phyloP scores from a whole-genome alignment of 2,888 invertebrate species.

The Oxytorus armatus region DNA sequence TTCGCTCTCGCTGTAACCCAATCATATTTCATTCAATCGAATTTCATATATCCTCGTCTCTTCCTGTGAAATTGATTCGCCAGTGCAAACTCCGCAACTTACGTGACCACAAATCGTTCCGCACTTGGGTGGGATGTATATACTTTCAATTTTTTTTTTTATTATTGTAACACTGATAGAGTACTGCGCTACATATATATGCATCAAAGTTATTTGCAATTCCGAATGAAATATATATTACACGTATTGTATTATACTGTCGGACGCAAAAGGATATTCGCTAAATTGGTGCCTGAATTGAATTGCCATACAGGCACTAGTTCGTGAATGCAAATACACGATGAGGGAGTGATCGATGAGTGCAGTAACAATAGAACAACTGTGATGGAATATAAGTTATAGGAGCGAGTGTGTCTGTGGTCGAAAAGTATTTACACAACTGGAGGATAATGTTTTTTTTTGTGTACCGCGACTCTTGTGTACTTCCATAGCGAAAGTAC shows the following conservation, averaged over 20 bases:
- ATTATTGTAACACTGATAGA: slow-evolving; percentile 23
- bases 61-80: slow-evolving; percentile 52
- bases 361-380: slow-evolving; percentile 31
- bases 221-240: slow-evolving; percentile 16
- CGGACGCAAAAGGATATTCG: slow-evolving; percentile 33
- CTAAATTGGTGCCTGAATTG: slow-evolving; percentile 51
- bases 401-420: slow-evolving; percentile 1
- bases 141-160: slow-evolving; percentile 18
- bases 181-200: slow-evolving; percentile 15
- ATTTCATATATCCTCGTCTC: slow-evolving; percentile 43
- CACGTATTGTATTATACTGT: slow-evolving; percentile 23
- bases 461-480: background rate
- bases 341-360: slow-evolving; percentile 40
- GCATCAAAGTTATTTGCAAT: slow-evolving; percentile 22
- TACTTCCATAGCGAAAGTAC: slow-evolving; percentile 9
- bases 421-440: slow-evolving; percentile 26
- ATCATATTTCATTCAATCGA: slow-evolving; percentile 54
- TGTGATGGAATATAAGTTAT: slow-evolving; percentile 17
- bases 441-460: slow-evolving; percentile 13
- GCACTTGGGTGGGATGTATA: slow-evolving; percentile 10
- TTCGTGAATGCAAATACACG: slow-evolving; percentile 35
- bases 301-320: slow-evolving; percentile 18
- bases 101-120: slow-evolving; percentile 47
- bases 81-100: slow-evolving; percentile 9
- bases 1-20: slow-evolving; percentile 12